Evolutionary conservation across 2,113 vertebrate genomes (phyloP).

Genomic region (Anas platyrhynchos): DNA sequence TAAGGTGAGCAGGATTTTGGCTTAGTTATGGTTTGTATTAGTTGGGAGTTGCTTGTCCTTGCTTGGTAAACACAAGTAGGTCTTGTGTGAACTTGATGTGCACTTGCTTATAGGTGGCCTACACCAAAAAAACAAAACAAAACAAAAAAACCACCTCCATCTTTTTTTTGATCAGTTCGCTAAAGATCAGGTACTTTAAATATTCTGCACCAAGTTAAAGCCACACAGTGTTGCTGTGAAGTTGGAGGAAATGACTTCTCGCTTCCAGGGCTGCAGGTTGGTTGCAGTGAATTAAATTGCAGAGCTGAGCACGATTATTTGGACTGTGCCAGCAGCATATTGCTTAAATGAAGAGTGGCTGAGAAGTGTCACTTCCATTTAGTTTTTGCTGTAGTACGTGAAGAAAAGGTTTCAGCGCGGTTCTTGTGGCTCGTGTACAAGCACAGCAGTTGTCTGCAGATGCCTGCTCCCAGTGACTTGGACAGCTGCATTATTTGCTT

Average conservation of each 20-base stretch:
- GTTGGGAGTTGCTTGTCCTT: neutral
- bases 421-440: accelerated
- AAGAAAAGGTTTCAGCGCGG: neutral
- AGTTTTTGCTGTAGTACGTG: accelerated
- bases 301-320: neutral
- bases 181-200: neutral
- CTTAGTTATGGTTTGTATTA: neutral
- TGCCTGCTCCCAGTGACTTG: neutral
- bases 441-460: neutral
- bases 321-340: accelerated
- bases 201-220: neutral
- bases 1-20: neutral
- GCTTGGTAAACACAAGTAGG: neutral
- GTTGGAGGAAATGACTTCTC: accelerated
- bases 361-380: neutral
- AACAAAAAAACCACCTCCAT: neutral
- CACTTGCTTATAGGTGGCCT: neutral
- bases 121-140: neutral
- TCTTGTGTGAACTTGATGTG: neutral
- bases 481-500: neutral
- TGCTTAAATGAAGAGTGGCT: neutral
- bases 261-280: neutral
- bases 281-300: neutral
- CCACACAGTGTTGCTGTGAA: neutral
- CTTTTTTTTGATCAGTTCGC: neutral